Evolutionary conservation across 2,113 vertebrate genomes (phyloP).

Genomic region (Tyrannus savana): DNA sequence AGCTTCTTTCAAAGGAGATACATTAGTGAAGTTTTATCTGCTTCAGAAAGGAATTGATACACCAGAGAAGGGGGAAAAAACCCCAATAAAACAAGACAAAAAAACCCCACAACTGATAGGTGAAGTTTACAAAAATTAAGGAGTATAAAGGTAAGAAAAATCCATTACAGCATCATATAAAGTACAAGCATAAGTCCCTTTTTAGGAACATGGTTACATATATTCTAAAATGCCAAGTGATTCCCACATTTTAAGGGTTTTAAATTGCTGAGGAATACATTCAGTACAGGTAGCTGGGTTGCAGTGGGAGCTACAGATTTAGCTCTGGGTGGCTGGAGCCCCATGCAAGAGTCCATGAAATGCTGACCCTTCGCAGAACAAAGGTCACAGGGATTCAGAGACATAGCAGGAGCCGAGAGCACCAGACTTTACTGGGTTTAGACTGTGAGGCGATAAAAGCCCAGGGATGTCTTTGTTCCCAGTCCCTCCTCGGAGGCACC

Average conservation of each 20-base stretch:
- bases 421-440: neutral
- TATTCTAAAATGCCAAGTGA: neutral
- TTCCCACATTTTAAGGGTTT: neutral
- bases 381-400: neutral
- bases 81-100: accelerated
- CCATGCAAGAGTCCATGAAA: neutral
- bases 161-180: neutral
- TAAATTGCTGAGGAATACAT: neutral
- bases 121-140: neutral
- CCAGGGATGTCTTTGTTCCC: neutral
- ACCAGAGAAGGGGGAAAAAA: neutral
- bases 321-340: neutral
- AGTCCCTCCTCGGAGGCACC: neutral
- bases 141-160: neutral
- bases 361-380: neutral
- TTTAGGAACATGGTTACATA: neutral
- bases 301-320: neutral
- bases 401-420: neutral
- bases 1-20: neutral
- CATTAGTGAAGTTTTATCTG: neutral
- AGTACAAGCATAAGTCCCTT: neutral
- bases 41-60: neutral
- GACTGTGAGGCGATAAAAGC: neutral
- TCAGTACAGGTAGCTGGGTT: neutral
- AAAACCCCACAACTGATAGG: accelerated